Evolutionary conservation across 2,888 invertebrate species (phyloP), one percentile per base, ranked within the genome.

Genomic region (Apodemia zela): DNA sequence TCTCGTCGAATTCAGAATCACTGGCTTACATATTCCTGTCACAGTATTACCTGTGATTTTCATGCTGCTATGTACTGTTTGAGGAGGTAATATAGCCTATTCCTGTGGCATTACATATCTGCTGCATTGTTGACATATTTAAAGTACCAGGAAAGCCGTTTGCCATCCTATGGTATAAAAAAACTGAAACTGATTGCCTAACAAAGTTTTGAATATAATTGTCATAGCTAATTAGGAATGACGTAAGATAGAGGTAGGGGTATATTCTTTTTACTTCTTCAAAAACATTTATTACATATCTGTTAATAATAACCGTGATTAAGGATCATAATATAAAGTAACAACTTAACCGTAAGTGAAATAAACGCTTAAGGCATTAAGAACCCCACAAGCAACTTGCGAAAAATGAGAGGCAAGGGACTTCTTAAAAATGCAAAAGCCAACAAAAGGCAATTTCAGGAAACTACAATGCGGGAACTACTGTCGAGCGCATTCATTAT

Each of bases 401-500:
- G 66, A 66, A 59, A 67, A 65, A 58, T 58, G 62, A 61, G 67
- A 66, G 67, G 64, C 67, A 60, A 61, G 63, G 65, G 68, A 65
- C 68, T 72, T 69, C 71, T 75, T 73, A 73, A 74, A 74, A 75
- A 74, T 74, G 72, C 70, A 73, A 70, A 66, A 70, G 68, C 66
- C 66, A 67, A 66, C 68, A 66, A 68, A 67, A 70, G 73, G 74
- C 73, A 68, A 68, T 68, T 67, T 69, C 76, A 76, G 77, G 77
- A 77, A 80, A 79, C 78, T 75, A 81, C 85, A 84, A 81, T 82
- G 75, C 79, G 74, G 79, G 78, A 81, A 85, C 80, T 82, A 84
- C 74, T 76, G 63, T 59, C 76, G 78, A 75, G 77, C 80, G 82
- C 87, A 86, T 89, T 89, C 89, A 90, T 90, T 89, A 90, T 89